Evolutionary conservation across 1,140 invertebrate species (phyloP).

Genomic region (Liolophura sinensis): DNA sequence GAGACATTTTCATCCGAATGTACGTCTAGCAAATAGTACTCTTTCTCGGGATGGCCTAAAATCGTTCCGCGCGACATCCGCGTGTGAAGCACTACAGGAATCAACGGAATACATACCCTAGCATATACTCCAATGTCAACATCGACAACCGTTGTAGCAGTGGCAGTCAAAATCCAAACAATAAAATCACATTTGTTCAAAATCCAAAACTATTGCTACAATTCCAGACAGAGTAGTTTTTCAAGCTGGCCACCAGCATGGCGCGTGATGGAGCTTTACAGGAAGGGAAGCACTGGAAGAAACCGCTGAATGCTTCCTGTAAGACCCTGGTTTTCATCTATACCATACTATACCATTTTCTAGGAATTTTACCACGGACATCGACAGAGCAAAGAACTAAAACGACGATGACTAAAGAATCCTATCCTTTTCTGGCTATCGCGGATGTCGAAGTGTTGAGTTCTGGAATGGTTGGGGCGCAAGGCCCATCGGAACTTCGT

Average conservation of each 20-base stretch:
- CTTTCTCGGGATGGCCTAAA: slow-evolving; percentile 15
- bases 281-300: slow-evolving; percentile 60
- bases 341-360: slow-evolving; percentile 43
- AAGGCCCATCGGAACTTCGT: slow-evolving; percentile 57
- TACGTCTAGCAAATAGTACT: slow-evolving; percentile 24
- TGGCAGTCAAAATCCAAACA: slow-evolving; percentile 40
- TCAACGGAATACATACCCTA: slow-evolving; percentile 37
- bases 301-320: slow-evolving; percentile 56
- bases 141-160: slow-evolving; percentile 34
- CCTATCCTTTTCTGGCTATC: slow-evolving; percentile 11
- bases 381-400: slow-evolving; percentile 41
- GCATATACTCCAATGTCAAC: slow-evolving; percentile 38
- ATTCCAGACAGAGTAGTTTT: slow-evolving; percentile 16
- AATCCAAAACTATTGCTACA: slow-evolving; percentile 44
- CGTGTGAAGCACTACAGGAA: slow-evolving; percentile 32
- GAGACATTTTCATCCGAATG: not conserved
- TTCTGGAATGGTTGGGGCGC: slow-evolving; percentile 25
- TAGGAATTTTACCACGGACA: slow-evolving; percentile 55
- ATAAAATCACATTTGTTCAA: slow-evolving; percentile 48
- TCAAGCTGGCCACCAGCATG: slow-evolving; percentile 56
- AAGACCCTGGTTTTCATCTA: slow-evolving; percentile 57
- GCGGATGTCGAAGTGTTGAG: slow-evolving; percentile 17
- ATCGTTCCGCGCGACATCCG: slow-evolving; percentile 22
- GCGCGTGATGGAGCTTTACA: slow-evolving; percentile 82
- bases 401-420: slow-evolving; percentile 31